Percentiles rank a stretch among this genome's conserved stretches.
phyloP scores from a whole-genome alignment of 2,888 invertebrate species.

The Tenthredo livida region DNA sequence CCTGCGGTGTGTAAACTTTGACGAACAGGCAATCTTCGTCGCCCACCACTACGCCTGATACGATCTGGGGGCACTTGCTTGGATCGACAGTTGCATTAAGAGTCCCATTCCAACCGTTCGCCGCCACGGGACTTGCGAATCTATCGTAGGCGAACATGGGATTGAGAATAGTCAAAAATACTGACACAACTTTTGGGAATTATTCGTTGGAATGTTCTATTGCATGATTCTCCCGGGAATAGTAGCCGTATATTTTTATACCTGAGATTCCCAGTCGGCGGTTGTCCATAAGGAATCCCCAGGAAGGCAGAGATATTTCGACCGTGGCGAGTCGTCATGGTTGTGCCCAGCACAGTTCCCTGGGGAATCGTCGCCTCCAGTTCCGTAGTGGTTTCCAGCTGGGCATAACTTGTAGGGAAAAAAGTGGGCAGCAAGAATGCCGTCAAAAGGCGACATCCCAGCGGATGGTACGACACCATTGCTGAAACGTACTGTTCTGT shows the following conservation, averaged over 20 bases:
- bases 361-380: neutral
- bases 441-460: neutral
- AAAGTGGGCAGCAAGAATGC: neutral
- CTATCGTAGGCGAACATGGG: neutral
- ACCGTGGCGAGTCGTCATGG: neutral
- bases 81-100: neutral
- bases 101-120: neutral
- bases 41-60: neutral
- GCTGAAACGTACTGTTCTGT: neutral
- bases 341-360: neutral
- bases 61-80: neutral
- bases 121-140: slow-evolving; percentile 2
- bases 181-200: neutral
- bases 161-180: neutral
- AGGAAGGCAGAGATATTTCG: neutral
- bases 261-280: slow-evolving; percentile 7
- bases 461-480: neutral
- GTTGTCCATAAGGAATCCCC: slow-evolving; percentile 12
- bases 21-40: slow-evolving; percentile 31
- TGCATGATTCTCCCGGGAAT: too few species aligned
- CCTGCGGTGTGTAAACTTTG: slow-evolving; percentile 30
- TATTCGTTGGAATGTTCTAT: too few species aligned
- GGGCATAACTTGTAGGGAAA: neutral
- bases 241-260: neutral
- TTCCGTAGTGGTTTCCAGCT: neutral